phyloP scores from a whole-genome alignment of 2,888 invertebrate genomes.

The Acleris sparsana region DNA sequence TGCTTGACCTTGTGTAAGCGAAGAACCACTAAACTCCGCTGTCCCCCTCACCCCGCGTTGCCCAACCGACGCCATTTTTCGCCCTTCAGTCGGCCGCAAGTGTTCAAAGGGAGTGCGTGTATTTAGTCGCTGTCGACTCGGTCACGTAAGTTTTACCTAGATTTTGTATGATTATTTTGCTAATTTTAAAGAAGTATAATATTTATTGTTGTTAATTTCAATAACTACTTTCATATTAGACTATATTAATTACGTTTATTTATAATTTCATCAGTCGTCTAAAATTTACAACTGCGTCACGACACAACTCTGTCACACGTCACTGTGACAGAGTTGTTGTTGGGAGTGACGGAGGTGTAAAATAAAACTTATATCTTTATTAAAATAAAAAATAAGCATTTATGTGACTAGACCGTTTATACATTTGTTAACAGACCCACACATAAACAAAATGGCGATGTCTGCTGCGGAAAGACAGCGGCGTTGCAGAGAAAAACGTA shows the following conservation, averaged over 20 bases:
- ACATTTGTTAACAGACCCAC: background rate
- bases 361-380: background rate
- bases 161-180: background rate
- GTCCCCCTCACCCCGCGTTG: background rate
- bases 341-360: background rate
- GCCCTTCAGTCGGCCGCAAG: background rate
- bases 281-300: constrained; percentile 2
- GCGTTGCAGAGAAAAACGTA: constrained; percentile 23
- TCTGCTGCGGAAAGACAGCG: constrained; percentile 13
- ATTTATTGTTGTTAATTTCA: background rate
- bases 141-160: constrained; percentile 2
- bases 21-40: background rate
- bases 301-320: constrained; percentile 1
- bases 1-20: background rate
- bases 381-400: background rate
- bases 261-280: constrained; percentile 2
- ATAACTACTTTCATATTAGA: background rate
- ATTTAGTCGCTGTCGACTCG: background rate
- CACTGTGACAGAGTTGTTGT: background rate
- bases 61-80: background rate
- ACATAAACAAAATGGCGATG: background rate
- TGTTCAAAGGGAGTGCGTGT: constrained; percentile 1
- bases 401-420: background rate
- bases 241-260: constrained; percentile 3
- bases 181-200: background rate